A percentile compares a stretch with the other conserved stretches of the same genome.
phyloP scores from a whole-genome alignment of 2,797 vertebrate species.

The Mastacembelus armatus region DNA sequence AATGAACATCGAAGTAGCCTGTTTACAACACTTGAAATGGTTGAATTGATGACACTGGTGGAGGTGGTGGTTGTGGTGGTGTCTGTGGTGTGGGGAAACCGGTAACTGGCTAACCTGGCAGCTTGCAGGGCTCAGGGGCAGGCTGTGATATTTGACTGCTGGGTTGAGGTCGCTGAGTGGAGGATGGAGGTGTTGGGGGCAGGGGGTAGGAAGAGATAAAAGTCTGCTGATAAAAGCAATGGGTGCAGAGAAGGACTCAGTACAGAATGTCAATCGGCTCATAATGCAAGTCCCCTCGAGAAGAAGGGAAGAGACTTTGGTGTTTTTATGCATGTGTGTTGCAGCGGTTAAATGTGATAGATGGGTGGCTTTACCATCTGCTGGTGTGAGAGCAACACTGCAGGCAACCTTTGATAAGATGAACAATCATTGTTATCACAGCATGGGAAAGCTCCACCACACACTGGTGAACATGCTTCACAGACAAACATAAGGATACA shows the following conservation, averaged over 20 bases:
- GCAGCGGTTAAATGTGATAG: constrained; percentile 29
- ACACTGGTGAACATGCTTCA: not conserved
- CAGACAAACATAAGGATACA: not conserved
- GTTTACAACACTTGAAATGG: constrained; percentile 5
- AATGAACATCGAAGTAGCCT: constrained; percentile 13
- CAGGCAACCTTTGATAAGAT: constrained; percentile 28
- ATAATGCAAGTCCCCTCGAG: constrained; percentile 51
- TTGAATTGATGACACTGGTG: constrained; percentile 23
- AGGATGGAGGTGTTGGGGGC: constrained; percentile 30
- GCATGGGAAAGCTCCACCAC: constrained; percentile 4
- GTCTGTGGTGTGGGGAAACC: not conserved
- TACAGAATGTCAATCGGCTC: constrained; percentile 75
- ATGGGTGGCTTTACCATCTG: constrained; percentile 36
- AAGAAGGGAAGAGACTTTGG: not conserved
- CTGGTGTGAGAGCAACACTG: constrained; percentile 25
- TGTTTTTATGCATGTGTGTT: constrained; percentile 18
- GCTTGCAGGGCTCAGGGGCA: constrained; percentile 55
- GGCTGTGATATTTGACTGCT: constrained; percentile 62
- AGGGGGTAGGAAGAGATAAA: constrained; percentile 61
- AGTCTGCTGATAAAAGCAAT: constrained; percentile 75
- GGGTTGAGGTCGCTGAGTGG: constrained; percentile 47
- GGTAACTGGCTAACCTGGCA: constrained; percentile 53
- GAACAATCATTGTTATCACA: constrained; percentile 27
- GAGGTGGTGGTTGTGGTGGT: not conserved
- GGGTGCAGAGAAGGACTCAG: constrained; percentile 37